phyloP scores from a whole-genome alignment of 1,140 invertebrate genomes.

The Aphelenchoides fujianensis region DNA sequence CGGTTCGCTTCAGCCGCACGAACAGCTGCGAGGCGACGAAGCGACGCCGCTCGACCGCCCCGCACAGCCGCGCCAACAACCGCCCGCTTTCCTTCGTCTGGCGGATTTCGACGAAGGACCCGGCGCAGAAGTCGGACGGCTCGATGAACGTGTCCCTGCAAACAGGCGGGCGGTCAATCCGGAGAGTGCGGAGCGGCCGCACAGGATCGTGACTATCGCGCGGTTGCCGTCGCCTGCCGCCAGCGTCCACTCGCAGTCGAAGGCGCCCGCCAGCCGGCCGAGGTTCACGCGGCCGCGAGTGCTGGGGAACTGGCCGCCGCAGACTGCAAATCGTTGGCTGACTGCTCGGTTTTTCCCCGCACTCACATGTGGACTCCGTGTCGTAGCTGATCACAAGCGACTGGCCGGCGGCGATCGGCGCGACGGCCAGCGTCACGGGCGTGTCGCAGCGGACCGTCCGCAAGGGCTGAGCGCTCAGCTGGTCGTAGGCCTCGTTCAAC shows the following conservation, averaged over 20 bases:
- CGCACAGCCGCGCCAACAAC: conserved; percentile 3
- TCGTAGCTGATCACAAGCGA: conserved; percentile 24
- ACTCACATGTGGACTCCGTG: conserved; percentile 36
- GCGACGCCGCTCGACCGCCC: neutral
- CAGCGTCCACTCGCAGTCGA: conserved; percentile 40
- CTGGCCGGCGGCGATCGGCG: neutral
- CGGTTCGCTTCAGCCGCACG: conserved; percentile 3
- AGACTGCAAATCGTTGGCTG: conserved; percentile 29
- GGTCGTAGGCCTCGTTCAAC: neutral
- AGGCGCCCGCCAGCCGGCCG: conserved; percentile 10
- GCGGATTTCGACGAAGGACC: conserved; percentile 8
- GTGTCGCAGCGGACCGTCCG: conserved; percentile 10
- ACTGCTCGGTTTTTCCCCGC: neutral
- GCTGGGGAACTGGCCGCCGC: conserved; percentile 27
- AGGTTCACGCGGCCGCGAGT: conserved; percentile 18
- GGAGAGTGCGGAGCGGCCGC: neutral
- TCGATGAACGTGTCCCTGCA: neutral
- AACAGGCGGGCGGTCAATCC: neutral
- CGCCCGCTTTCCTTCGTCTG: neutral
- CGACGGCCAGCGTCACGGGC: neutral
- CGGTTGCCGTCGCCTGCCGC: conserved; percentile 23
- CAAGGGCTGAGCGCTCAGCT: neutral
- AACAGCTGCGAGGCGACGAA: neutral
- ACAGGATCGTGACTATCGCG: conserved; percentile 25
- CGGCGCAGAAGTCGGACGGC: conserved; percentile 5